Conservation (phyloP, 2,113 vertebrate genomes). For the Micromys minutus region DNA sequence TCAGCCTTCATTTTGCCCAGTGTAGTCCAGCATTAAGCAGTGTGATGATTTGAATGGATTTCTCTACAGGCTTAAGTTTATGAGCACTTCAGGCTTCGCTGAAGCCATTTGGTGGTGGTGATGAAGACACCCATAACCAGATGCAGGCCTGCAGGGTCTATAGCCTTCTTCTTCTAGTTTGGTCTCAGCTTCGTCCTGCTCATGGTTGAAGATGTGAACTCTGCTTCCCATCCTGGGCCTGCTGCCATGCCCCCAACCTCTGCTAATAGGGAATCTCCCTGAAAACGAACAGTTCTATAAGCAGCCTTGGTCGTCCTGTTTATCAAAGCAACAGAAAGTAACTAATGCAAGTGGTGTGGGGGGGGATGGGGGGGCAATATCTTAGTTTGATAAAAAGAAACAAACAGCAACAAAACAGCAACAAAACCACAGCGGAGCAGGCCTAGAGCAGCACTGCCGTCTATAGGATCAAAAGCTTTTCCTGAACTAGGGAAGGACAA, state of each 20-base stretch:
- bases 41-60: neutral
- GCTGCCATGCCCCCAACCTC: neutral
- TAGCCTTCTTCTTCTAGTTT: neutral
- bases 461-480: neutral
- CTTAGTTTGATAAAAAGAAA: neutral
- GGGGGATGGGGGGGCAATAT: neutral
- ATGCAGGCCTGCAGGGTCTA: neutral
- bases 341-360: neutral
- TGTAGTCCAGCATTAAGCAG: neutral
- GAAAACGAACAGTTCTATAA: neutral
- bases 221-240: neutral
- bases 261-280: neutral
- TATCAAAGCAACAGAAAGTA: neutral
- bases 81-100: neutral
- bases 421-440: neutral
- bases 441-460: neutral
- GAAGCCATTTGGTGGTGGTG: neutral
- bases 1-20: neutral
- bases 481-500: neutral
- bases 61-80: neutral
- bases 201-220: neutral
- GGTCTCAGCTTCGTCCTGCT: neutral
- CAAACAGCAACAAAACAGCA: neutral
- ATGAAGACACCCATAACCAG: neutral
- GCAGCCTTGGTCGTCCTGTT: neutral